These are phyloP conservation scores for Diabrotica undecimpunctata DNA, from an alignment of 1,140 invertebrate species.

Conservation along the genomic window DNA sequence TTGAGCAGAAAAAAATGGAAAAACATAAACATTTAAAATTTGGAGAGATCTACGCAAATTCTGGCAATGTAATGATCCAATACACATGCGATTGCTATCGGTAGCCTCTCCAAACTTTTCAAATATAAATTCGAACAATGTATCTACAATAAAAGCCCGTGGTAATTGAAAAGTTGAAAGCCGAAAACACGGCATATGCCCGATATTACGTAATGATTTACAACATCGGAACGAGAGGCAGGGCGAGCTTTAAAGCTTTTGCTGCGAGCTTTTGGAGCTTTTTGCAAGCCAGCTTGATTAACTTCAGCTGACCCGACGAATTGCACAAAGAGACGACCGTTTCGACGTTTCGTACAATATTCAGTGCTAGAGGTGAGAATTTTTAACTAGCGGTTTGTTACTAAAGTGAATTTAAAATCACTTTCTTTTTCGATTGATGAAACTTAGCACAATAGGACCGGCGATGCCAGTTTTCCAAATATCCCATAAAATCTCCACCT, in stretches of 20 bases:
- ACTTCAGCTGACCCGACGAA: constrained; percentile 36
- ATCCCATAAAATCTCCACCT: no score
- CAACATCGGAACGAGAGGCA: constrained; percentile 23
- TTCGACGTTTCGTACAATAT: neutral
- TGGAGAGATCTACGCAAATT: neutral
- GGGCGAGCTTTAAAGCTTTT: neutral
- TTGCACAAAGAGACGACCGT: constrained; percentile 31
- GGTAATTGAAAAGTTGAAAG: constrained; percentile 23
- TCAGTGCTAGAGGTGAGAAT: no score
- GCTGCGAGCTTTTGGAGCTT: constrained; percentile 15
- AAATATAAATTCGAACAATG: constrained; percentile 11
- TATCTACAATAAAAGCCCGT: constrained; percentile 15
- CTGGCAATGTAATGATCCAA: neutral
- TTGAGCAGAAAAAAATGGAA: no score
- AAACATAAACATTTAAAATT: neutral
- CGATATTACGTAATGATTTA: constrained; percentile 35
- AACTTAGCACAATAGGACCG: no score
- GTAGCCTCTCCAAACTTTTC: neutral
- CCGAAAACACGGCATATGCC: constrained; percentile 20
- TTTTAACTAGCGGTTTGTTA: no score
- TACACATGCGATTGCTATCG: neutral
- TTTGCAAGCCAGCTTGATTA: constrained; percentile 34
- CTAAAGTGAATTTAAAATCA: no score
- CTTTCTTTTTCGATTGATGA: no score
- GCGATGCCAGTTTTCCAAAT: no score